Evolutionary conservation across 2,113 vertebrate genomes (phyloP), one percentile per base, ranked within the genome.

Genomic region (Neomonachus schauinslandi): DNA sequence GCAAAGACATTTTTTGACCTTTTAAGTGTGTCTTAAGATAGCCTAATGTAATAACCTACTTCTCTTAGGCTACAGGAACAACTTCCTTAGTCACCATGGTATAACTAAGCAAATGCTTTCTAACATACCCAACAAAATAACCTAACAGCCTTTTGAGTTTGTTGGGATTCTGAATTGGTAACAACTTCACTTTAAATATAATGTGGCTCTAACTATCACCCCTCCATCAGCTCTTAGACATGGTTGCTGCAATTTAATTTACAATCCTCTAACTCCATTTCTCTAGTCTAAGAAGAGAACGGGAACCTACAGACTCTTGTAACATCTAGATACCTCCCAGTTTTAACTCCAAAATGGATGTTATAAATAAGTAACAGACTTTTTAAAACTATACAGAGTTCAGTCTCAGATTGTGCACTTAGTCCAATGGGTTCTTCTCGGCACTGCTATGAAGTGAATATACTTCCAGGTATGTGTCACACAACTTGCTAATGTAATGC

Each of bases 1-100:
- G 39, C 77, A 94, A 98, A 98, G 79, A 97, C 33, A 97, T 63
- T 63, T 91, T 97, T 95, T 96, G 0, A 91, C 53, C 33, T 95
- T 84, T 85, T 82, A 92, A 81, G 16, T 88, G 33, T 93, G n/a
- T 82, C 39, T 92, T 82, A 93, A 93, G 16, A 22, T 61, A 94
- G 51, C 71, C 71, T 94, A 81, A 91, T 33, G 80, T 9, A 85
- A 85, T 26, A 79, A 79, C 74, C 86, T 84, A 72, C 59, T 95
- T 92, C 89, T 86, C 39, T 95, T 91, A 42, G 74, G 8, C 59
- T 72, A 74, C 15, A 28, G 65, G 67, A 87, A 95, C 28, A 91
- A 83, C 31, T 42, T 86, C 24, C 53, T 89, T 85, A 92, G 83
- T 55, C 42, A 51, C 39, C 26, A 39, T 5, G 36, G 15, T 85